Evolutionary conservation across 2,797 vertebrate species (phyloP).

Genomic region (Tauraco hartlaubi): DNA sequence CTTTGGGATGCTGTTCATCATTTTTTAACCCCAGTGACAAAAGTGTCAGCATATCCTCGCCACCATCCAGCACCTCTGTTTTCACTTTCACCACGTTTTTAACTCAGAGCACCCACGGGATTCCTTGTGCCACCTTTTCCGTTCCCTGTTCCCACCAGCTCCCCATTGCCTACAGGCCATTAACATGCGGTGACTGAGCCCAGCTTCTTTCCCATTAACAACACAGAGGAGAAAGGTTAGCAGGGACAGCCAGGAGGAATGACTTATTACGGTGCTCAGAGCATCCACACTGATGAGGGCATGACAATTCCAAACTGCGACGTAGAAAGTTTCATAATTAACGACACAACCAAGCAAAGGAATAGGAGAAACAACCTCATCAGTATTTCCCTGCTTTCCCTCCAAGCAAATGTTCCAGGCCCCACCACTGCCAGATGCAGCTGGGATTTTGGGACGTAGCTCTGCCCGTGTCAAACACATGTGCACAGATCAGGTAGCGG

Average conservation of each 20-base stretch:
- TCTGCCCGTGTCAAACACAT: not conserved
- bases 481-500: not conserved
- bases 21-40: not conserved
- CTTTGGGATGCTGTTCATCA: not conserved
- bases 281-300: not conserved
- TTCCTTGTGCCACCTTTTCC: not conserved
- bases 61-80: not conserved
- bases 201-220: constrained; percentile 10
- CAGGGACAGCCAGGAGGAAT: constrained; percentile 28
- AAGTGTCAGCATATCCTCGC: not conserved
- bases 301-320: constrained; percentile 15
- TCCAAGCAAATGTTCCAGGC: not conserved
- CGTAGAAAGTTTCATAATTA: not conserved
- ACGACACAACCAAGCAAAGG: constrained; percentile 18
- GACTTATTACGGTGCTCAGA: constrained; percentile 30
- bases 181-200: not conserved
- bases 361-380: constrained; percentile 28
- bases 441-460: not conserved
- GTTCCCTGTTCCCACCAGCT: not conserved
- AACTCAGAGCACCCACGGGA: not conserved
- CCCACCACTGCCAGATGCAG: not conserved
- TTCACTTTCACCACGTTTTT: not conserved
- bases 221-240: constrained; percentile 28
- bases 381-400: constrained; percentile 5
- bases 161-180: not conserved